These are phyloP conservation scores for Ammodytes dubius DNA, from an alignment of 2,113 vertebrate genomes.

Conservation along the genomic window DNA sequence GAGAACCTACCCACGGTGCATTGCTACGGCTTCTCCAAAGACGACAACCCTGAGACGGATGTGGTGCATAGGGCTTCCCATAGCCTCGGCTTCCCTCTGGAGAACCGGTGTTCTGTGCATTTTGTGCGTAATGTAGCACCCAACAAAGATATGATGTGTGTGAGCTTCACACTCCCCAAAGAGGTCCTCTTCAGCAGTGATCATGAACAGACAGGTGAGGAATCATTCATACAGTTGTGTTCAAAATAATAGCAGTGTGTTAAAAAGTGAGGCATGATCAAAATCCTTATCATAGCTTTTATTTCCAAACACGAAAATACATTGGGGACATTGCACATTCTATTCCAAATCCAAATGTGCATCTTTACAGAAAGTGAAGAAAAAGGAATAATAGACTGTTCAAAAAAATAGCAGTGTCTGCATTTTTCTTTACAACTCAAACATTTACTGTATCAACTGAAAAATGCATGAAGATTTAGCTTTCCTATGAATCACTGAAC, in stretches of 20 bases:
- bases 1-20: slow-evolving; percentile 89
- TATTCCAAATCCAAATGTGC: too few relatives aligned
- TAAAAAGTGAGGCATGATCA: not conserved
- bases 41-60: slow-evolving; percentile 86
- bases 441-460: too few relatives aligned
- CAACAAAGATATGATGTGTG: slow-evolving; percentile 97
- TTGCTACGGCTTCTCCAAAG: slow-evolving; percentile 96
- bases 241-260: too few relatives aligned
- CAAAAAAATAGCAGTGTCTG: too few relatives aligned
- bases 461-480: too few relatives aligned
- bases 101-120: slow-evolving; percentile 85
- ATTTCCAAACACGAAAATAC: too few relatives aligned
- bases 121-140: slow-evolving; percentile 95
- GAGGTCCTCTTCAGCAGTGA: slow-evolving; percentile 86
- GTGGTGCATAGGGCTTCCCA: slow-evolving; percentile 84
- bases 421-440: too few relatives aligned
- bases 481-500: too few relatives aligned
- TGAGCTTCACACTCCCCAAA: slow-evolving; percentile 89
- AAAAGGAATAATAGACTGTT: too few relatives aligned
- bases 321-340: too few relatives aligned
- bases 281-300: too few relatives aligned
- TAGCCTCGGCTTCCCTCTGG: slow-evolving; percentile 84
- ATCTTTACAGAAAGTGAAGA: too few relatives aligned
- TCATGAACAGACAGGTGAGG: slow-evolving; percentile 82
- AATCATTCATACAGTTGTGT: not conserved